These are phyloP conservation scores for Aegotheles bennettii DNA, from an alignment of 2,113 vertebrate species.

Conservation along the genomic window DNA sequence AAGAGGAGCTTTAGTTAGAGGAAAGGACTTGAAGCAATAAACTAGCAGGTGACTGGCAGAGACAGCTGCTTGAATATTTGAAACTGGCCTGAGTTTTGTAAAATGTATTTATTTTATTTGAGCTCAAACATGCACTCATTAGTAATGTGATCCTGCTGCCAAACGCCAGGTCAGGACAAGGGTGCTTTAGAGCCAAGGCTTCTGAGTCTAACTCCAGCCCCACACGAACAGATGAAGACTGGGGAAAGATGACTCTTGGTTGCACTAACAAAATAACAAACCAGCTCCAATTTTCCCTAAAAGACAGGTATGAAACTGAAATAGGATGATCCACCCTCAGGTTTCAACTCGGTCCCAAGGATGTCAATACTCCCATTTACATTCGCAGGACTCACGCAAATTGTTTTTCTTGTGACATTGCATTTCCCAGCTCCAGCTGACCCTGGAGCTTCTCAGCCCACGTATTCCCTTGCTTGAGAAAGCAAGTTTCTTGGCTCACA, in stretches of 20 bases:
- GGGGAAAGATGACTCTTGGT: background rate
- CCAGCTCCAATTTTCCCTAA: background rate
- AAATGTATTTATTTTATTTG: constrained; percentile 60
- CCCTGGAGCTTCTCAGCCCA: background rate
- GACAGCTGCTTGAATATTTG: constrained; percentile 57
- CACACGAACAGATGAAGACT: background rate
- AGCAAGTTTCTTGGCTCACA: background rate
- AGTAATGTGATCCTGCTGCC: constrained; percentile 34
- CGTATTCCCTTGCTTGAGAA: background rate
- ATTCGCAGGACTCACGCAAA: background rate
- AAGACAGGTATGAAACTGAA: background rate
- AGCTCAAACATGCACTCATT: constrained; percentile 11
- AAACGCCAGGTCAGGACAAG: background rate
- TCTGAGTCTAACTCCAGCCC: background rate
- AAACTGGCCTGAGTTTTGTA: constrained; percentile 48
- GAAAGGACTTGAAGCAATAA: constrained; percentile 9
- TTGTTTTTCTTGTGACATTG: constrained; percentile 19
- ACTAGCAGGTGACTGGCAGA: constrained; percentile 58
- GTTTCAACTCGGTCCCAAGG: background rate
- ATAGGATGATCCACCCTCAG: background rate
- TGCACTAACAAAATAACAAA: background rate
- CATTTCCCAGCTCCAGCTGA: background rate
- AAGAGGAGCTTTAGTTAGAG: background rate
- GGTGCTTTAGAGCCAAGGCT: background rate
- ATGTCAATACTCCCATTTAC: background rate